Percentiles rank a stretch among this genome's conserved stretches.
Conservation (phyloP, 2,797 vertebrate genomes). For the Lepidocolaptes lacrymiger region DNA sequence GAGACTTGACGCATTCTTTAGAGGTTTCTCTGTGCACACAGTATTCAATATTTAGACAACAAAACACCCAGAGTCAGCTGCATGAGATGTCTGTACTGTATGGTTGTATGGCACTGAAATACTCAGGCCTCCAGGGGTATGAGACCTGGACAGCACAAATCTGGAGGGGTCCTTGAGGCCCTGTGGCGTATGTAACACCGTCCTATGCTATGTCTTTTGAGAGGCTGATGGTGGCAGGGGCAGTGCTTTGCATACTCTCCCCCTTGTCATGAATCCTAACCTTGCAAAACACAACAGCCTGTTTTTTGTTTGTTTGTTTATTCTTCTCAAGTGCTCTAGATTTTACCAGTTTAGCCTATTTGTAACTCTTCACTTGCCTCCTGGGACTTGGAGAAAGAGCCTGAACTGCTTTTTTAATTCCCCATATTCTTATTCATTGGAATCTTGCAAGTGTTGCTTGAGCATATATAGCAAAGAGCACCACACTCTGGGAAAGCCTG, state of each 20-base stretch:
- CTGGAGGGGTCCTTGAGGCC: neutral
- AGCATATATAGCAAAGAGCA: slow-evolving; percentile 52
- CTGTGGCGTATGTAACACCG: neutral
- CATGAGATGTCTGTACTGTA: neutral
- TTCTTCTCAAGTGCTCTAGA: slow-evolving; percentile 4
- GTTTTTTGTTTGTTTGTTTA: neutral
- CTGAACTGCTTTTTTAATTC: slow-evolving; percentile 7
- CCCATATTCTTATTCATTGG: neutral
- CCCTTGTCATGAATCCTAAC: neutral
- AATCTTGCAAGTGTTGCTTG: slow-evolving; percentile 33
- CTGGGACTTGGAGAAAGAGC: neutral
- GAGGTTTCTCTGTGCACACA: neutral
- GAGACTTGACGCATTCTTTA: neutral
- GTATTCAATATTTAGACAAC: neutral
- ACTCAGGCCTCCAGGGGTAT: neutral
- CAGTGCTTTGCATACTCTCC: neutral
- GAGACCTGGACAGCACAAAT: neutral
- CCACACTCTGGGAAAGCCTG: slow-evolving; percentile 28
- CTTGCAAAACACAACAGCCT: neutral
- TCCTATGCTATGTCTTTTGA: neutral
- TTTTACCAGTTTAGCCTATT: slow-evolving; percentile 17
- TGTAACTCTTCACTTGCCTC: slow-evolving; percentile 9
- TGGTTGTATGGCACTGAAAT: neutral
- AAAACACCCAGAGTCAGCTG: neutral
- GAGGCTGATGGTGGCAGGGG: neutral